These are phyloP conservation scores for Struthio camelus DNA, from an alignment of 2,113 vertebrate species.

Conservation along the genomic window DNA sequence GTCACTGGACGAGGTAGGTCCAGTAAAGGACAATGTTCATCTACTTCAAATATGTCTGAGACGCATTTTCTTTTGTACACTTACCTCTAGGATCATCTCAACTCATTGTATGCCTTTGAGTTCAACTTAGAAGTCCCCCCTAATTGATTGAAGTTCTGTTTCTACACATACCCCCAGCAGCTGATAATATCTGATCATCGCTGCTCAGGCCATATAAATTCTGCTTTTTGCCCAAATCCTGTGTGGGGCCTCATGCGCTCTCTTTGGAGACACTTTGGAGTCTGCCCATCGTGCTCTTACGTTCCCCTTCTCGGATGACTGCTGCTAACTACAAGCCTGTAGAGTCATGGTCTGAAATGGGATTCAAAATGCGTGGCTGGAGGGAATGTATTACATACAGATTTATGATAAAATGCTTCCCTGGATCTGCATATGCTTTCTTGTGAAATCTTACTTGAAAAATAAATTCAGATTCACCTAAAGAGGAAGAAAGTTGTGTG, in stretches of 20 bases:
- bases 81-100: not conserved
- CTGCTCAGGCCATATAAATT: not conserved
- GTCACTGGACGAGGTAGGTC: not conserved
- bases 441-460: not conserved
- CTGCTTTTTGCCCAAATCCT: not conserved
- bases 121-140: not conserved
- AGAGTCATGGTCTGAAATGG: not conserved
- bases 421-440: not conserved
- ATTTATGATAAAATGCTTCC: not conserved
- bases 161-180: not conserved
- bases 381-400: not conserved
- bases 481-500: not conserved
- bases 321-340: not conserved
- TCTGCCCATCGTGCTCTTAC: not conserved
- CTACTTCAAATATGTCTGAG: no score
- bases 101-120: accelerated
- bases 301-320: not conserved
- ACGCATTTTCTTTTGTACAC: no score
- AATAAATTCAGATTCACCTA: constrained; percentile 1
- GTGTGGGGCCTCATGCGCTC: not conserved
- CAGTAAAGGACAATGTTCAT: not conserved
- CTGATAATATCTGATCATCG: not conserved
- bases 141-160: not conserved
- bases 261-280: not conserved
- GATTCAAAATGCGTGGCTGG: not conserved